Base-by-base conservation (phyloP, 1,140 invertebrate species). In the Plectrocnemia conspersa region DNA sequence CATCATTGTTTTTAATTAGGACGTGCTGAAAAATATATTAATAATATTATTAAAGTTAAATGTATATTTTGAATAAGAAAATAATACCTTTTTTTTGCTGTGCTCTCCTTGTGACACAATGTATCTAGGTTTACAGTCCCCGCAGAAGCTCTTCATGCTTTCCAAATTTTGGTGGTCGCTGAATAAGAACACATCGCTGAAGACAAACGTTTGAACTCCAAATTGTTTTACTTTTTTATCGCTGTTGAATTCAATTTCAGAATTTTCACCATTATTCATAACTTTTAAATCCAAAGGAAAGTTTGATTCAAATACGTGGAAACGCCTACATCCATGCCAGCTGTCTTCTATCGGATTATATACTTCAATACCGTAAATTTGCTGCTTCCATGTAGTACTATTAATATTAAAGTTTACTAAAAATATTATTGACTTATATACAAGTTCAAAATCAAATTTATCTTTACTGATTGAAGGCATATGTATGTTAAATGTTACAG, bases 331-430 rank as follows among this genome's bases (percentile, higher is more conserved):
- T 2, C 66, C 64, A 13, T 73, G 72, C 66, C 66, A 70, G 22
- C 64, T 21, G 54, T 72, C 65, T 4, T 52, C 57, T 9, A 74
- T 57, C 0, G 72, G 70, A 60, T 73, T 72, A 53, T 72, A 73
- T 13, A 72, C 47, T 1, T 59, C 59, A 56, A 74, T 65, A 19
- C 49, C 60, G 6, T 40, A 52, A 11, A 36, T 45, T 9, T 58
- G 47, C 6, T 54, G 21, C 23, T 55, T 55, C 52, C 52, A 59
- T 32, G 42, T 29, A 7, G 16, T 24, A 2, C 1, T 29, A n/a
- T 56, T 25, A 29, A 19, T 53, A 11, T 47, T n/a, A 1, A 54
- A 36, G 9, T 24, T 36, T 47, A 22, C 22, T 24, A 52, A 15
- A 35, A 18, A 15, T 21, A 27, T 25, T n/a, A n/a, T n/a, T n/a